phyloP scores from a whole-genome alignment of 1,140 invertebrate genomes.

The Drosophila persimilis region DNA sequence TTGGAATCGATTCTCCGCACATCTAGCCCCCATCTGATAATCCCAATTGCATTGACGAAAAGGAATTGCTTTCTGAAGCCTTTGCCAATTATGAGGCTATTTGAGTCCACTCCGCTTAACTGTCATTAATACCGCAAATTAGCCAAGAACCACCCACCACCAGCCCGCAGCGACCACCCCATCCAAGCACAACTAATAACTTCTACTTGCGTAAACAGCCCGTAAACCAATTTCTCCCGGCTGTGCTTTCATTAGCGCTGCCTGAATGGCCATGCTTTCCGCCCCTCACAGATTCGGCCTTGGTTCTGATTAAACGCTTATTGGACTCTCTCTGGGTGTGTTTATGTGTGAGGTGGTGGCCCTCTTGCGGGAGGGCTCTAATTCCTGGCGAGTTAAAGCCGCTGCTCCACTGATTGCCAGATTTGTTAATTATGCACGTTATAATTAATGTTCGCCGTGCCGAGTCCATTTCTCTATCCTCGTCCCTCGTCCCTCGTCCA shows the following conservation, averaged over 20 bases:
- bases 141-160: slow-evolving; percentile 9
- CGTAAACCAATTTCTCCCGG: slow-evolving; percentile 50
- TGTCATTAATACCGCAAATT: slow-evolving; percentile 74
- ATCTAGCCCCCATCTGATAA: not conserved
- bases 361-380: not conserved
- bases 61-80: slow-evolving; percentile 36
- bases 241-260: slow-evolving; percentile 73
- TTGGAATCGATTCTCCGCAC: too few relatives aligned
- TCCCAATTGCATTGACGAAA: slow-evolving; percentile 30
- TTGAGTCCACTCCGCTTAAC: slow-evolving; percentile 31
- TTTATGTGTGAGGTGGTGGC: slow-evolving; percentile 24
- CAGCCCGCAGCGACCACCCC: too few relatives aligned
- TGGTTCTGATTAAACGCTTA: slow-evolving; percentile 49
- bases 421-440: slow-evolving; percentile 77
- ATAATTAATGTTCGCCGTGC: slow-evolving; percentile 64
- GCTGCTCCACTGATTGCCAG: slow-evolving; percentile 52
- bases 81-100: slow-evolving; percentile 66
- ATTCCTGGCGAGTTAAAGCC: slow-evolving; percentile 39
- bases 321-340: slow-evolving; percentile 14
- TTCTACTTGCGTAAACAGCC: slow-evolving; percentile 73
- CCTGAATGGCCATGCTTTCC: slow-evolving; percentile 44
- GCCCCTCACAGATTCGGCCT: slow-evolving; percentile 10
- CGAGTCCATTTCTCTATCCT: not conserved
- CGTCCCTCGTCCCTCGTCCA: not conserved
- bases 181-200: slow-evolving; percentile 59